These are phyloP conservation scores for Melanogrammus aeglefinus DNA, from an alignment of 2,797 vertebrate species.

Conservation along the genomic window DNA sequence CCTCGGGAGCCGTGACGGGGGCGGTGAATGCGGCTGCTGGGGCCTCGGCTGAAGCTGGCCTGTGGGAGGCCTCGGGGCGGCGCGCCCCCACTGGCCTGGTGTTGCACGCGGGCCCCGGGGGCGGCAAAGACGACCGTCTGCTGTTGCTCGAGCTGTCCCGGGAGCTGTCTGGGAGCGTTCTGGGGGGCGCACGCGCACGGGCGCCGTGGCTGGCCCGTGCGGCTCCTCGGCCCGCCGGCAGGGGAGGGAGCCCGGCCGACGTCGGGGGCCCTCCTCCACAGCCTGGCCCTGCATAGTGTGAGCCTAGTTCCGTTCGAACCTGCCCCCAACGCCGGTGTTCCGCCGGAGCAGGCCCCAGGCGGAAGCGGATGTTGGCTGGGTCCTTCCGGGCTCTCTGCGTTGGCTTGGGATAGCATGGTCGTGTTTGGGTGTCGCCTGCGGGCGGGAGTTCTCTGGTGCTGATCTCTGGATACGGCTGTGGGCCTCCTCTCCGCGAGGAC, in stretches of 20 bases:
- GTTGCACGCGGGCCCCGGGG: slow-evolving; percentile 70
- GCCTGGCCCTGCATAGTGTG: slow-evolving; percentile 75
- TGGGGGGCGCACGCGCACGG: too few relatives aligned
- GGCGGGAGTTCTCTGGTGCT: slow-evolving; percentile 70
- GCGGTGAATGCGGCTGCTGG: slow-evolving; percentile 72
- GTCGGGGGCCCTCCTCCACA: slow-evolving; percentile 67
- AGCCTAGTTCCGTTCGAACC: slow-evolving; percentile 67
- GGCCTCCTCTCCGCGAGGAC: slow-evolving; percentile 70
- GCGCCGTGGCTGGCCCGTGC: slow-evolving; percentile 55
- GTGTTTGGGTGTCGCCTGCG: slow-evolving; percentile 63
- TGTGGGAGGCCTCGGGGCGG: slow-evolving; percentile 65
- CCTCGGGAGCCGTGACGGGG: slow-evolving; percentile 63
- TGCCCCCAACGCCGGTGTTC: slow-evolving; percentile 62
- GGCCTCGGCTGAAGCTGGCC: slow-evolving; percentile 59
- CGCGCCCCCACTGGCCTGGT: slow-evolving; percentile 65
- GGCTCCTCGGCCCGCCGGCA: slow-evolving; percentile 70
- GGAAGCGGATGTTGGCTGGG: slow-evolving; percentile 60
- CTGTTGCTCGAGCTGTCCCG: slow-evolving; percentile 73
- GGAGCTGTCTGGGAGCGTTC: slow-evolving; percentile 48
- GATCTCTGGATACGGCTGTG: slow-evolving; percentile 74
- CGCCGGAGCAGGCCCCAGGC: slow-evolving; percentile 47
- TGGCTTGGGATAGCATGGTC: too few relatives aligned
- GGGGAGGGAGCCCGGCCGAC: slow-evolving; percentile 68
- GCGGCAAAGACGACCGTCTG: slow-evolving; percentile 79
- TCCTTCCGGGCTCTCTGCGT: slow-evolving; percentile 69